These are phyloP conservation scores for Platorchestia sp. DNA, from an alignment of 1,140 invertebrate genomes.

Conservation along the genomic window DNA sequence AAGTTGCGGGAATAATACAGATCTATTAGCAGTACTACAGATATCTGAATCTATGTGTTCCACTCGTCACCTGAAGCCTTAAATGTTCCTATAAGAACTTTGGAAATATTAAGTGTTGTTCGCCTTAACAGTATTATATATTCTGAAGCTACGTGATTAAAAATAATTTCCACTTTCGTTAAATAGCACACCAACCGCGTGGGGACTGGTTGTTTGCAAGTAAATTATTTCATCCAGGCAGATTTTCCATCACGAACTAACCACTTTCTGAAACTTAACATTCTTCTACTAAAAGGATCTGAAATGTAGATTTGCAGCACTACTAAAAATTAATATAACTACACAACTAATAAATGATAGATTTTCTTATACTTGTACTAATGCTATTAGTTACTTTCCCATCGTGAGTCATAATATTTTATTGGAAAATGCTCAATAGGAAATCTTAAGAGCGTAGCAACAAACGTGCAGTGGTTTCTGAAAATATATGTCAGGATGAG, in stretches of 20 bases:
- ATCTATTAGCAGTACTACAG: too few species aligned
- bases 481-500: background rate
- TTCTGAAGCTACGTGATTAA: too few species aligned
- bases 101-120: too few species aligned
- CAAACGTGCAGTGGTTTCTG: background rate
- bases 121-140: too few species aligned
- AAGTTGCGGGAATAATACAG: too few species aligned
- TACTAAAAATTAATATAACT: background rate
- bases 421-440: background rate
- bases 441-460: background rate
- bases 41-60: too few species aligned
- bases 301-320: background rate
- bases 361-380: background rate
- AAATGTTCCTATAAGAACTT: too few species aligned
- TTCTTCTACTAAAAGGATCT: background rate
- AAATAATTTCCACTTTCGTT: too few species aligned
- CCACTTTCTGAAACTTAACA: background rate
- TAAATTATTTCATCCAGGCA: background rate
- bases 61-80: too few species aligned
- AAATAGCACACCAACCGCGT: too few species aligned
- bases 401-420: background rate
- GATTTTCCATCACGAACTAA: background rate
- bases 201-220: too few species aligned
- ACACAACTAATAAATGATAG: too few species aligned
- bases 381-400: background rate